Conservation (phyloP, 1,140 invertebrate genomes). For the Telenomus remus region DNA sequence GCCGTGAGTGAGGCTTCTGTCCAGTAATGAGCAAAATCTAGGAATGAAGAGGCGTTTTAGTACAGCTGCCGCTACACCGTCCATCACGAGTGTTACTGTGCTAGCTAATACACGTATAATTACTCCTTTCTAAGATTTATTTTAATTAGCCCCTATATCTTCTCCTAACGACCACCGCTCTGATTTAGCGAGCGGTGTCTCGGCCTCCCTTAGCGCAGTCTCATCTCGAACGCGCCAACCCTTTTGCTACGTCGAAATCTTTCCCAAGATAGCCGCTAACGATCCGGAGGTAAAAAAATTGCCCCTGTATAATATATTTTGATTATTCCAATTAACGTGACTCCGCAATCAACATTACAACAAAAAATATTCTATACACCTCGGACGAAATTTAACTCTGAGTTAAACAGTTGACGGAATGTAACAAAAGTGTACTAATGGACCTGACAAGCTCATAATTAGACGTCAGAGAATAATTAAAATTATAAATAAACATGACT, state of each 20-base stretch:
- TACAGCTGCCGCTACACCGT: conserved; percentile 75
- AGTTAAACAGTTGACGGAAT: too few species aligned
- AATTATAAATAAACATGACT: too few species aligned
- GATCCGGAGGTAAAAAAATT: conserved; percentile 49
- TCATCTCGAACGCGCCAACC: conserved; percentile 52
- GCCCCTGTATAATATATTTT: conserved; percentile 41
- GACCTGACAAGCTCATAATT: too few species aligned
- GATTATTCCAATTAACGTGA: conserved; percentile 53
- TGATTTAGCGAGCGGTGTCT: conserved; percentile 71
- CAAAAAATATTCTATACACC: conserved; percentile 9
- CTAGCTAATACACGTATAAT: conserved; percentile 77
- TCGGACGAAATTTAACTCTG: too few species aligned
- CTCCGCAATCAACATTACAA: conserved; percentile 33
- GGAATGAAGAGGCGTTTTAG: conserved; percentile 75
- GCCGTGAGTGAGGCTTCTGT: conserved; percentile 65
- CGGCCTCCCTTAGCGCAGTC: conserved; percentile 59
- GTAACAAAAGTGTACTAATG: too few species aligned
- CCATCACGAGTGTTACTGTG: conserved; percentile 69
- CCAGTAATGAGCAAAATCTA: conserved; percentile 74
- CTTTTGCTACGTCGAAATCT: conserved; percentile 58
- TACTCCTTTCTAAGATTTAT: conserved; percentile 76
- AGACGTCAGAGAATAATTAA: too few species aligned
- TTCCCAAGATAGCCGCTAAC: conserved; percentile 58
- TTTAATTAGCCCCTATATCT: conserved; percentile 75
- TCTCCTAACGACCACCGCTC: conserved; percentile 72